A percentile compares a stretch with the other conserved stretches of the same genome.
phyloP scores from a whole-genome alignment of 2,888 invertebrate genomes.

The Pteria penguin region DNA sequence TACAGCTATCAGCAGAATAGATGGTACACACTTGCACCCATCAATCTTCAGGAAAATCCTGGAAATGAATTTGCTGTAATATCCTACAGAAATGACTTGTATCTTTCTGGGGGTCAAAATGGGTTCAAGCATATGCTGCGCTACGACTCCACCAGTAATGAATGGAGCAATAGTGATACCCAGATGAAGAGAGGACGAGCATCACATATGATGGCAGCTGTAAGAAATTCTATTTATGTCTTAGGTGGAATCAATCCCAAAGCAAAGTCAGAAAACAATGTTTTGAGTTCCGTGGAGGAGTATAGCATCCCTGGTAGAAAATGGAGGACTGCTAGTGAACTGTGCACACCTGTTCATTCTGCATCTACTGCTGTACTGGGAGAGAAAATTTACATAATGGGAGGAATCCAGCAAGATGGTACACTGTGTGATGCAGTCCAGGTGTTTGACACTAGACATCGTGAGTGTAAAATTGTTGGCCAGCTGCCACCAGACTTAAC shows the following conservation, averaged over 20 bases:
- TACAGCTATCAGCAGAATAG: constrained; percentile 50
- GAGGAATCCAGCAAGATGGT: constrained; percentile 45
- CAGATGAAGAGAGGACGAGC: constrained; percentile 50
- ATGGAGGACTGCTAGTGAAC: constrained; percentile 53
- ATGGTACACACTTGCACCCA: constrained; percentile 56
- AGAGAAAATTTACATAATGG: constrained; percentile 53
- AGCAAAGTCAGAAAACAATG: constrained; percentile 35
- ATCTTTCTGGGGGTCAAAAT: constrained; percentile 50
- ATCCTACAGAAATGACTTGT: constrained; percentile 52
- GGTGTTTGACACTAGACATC: constrained; percentile 48
- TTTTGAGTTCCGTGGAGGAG: constrained; percentile 52
- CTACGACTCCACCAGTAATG: constrained; percentile 56
- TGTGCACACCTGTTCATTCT: constrained; percentile 47
- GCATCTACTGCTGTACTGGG: constrained; percentile 46
- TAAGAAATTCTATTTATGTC: constrained; percentile 50
- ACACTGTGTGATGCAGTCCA: constrained; percentile 41
- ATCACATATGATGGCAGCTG: constrained; percentile 53
- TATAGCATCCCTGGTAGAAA: constrained; percentile 45
- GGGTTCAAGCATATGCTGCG: constrained; percentile 50
- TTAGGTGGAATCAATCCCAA: constrained; percentile 50
- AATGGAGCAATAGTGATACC: constrained; percentile 49
- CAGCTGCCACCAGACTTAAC: constrained; percentile 36
- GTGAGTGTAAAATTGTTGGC: constrained; percentile 47
- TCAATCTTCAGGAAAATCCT: constrained; percentile 48
- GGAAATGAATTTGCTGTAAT: constrained; percentile 49